Conservation (phyloP, 2,113 vertebrate genomes). For the Acrocephalus kingi region DNA sequence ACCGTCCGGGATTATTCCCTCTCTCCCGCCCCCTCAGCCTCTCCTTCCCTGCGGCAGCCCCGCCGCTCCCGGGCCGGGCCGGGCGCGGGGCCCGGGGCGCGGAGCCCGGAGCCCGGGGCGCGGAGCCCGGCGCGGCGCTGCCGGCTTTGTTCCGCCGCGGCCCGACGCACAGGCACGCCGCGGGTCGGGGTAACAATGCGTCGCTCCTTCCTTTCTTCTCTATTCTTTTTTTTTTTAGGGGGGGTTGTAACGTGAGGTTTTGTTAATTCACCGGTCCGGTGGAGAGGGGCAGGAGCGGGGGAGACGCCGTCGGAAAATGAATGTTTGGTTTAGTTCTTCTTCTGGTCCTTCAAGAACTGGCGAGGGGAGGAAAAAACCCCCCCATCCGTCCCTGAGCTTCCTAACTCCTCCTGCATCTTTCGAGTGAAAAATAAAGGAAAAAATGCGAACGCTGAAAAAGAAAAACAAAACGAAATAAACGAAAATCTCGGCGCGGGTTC, state of each 20-base stretch:
- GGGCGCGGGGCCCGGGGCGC: background rate
- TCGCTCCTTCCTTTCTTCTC: slow-evolving; percentile 16
- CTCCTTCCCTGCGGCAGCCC: slow-evolving; percentile 35
- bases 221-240: background rate
- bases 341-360: slow-evolving; percentile 24
- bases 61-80: background rate
- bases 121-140: background rate
- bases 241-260: background rate
- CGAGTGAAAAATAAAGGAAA: slow-evolving; percentile 13
- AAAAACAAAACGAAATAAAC: background rate
- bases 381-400: slow-evolving; percentile 36
- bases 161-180: slow-evolving; percentile 44
- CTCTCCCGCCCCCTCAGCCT: background rate
- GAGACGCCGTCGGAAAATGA: slow-evolving; percentile 2
- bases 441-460: background rate
- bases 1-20: slow-evolving; percentile 18
- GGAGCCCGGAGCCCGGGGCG: background rate
- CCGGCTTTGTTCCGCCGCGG: slow-evolving; percentile 70
- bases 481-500: slow-evolving; percentile 34
- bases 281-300: background rate
- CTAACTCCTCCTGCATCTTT: slow-evolving; percentile 68
- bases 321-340: slow-evolving; percentile 41
- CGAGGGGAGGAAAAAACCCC: background rate
- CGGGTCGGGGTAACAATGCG: slow-evolving; percentile 22
- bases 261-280: slow-evolving; percentile 2